Evolutionary conservation across 2,797 vertebrate species (phyloP), one percentile per base, ranked within the genome.

Genomic region (Poecilia gillii): DNA sequence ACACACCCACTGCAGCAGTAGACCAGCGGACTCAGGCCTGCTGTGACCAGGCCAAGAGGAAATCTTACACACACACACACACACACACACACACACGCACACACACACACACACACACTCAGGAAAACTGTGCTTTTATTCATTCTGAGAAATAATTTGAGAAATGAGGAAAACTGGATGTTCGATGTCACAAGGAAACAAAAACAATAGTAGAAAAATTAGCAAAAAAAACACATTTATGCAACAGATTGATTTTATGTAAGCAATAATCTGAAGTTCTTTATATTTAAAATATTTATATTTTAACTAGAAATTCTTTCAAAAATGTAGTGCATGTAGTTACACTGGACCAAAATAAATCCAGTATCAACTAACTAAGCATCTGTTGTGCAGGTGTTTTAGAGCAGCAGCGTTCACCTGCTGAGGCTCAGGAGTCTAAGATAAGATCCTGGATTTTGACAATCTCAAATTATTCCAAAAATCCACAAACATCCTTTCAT

Each of bases 21-120:
- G 39, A 71, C 68, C 41, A 13, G 13, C 0, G 25, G 68, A n/a
- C 41, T 45, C 20, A n/a, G 39, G 25, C 36, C 66, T 25, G 39
- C 66, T 70, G 66, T 70, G 41, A 71, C 25, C 39, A 3, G 68
- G 41, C 68, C 68, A 71, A 43, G 23, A 71, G 68, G 68, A 71
- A 71, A 43, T n/a, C 41, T 45, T 45, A 39, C 31, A 1, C 31
- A 36, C 31, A 6, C 59, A 31, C 59, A 18, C 57, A 62, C 57
- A 62, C 55, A 59, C 55, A 62, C 57, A 33, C 14, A 18, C 57
- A 33, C 64, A 28, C 31, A 36, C 62, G 36, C 16, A 20, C 11
- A 18, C 9, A 72, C n/a, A 36, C 23, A 45, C 41, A 16, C 47
- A 51, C 13, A 20, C 18, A 18, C 46, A 36, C 28, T 5, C n/a